Evolutionary conservation across 2,888 invertebrate genomes (phyloP), one percentile per base, ranked within the genome.

Genomic region (Drosophila koepferae): DNA sequence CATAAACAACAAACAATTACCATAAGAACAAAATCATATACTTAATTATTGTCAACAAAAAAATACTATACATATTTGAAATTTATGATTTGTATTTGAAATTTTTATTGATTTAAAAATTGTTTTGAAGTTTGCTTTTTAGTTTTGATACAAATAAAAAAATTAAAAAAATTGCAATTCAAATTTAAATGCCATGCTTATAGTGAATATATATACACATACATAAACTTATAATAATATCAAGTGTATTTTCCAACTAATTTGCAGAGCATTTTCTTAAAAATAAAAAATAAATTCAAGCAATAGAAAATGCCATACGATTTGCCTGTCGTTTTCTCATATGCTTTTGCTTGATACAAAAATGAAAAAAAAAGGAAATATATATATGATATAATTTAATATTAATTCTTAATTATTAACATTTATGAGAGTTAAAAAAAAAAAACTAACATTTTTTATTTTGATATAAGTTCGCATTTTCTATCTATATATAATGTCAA

Each of bases 401-500:
- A 60, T 59, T 63, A 64, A 64, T 55, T 66, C 58, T 80, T 49
- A 69, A 74, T 71, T 80, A 82, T 72, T 68, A 72, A 71, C 60
- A 48, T 60, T 48, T 58, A 36, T 53, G 20, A 38, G 38, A 38
- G 38, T 40, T 46, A 38, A 64, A 55, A 66, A 68, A 66, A 68
- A 55, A 31, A 31, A 31, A 2, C 18, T 34, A 49, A 51, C 49
- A 34, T 51, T 51, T 51, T 36, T 51, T 51, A 31, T 69, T 81
- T 77, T 60, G 63, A 56, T 75, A 77, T 84, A 74, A 74, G 82
- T 84, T 84, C 59, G 84, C 87, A 84, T 86, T 84, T 84, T 86
- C 73, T 86, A 86, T 78, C 63, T 80, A 84, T 77, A 75, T 66
- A 80, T 80, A 84, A 84, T 86, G 85, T 82, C 77, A 84, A 86